A percentile compares a stretch with the other conserved stretches of the same genome.
Conservation (phyloP, 2,888 invertebrate species). For the Drosophila atroscutellata region DNA sequence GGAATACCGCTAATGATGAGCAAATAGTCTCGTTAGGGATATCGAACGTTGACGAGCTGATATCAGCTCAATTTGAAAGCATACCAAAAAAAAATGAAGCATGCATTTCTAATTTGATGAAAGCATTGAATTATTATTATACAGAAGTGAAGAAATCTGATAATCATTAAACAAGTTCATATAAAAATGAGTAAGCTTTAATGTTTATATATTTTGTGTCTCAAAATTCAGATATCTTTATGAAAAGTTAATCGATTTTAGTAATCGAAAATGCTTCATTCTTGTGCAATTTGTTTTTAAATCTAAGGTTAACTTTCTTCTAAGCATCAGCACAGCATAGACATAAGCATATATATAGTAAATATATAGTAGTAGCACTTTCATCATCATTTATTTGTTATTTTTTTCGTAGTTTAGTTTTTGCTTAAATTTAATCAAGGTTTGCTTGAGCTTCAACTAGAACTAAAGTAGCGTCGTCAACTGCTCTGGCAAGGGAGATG, state of each 20-base stretch:
- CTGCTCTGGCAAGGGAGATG: not conserved
- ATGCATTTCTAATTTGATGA: not conserved
- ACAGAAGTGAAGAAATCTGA: not conserved
- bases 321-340: too few species aligned
- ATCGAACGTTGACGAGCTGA: constrained; percentile 36
- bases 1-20: constrained; percentile 55
- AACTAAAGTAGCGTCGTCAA: not conserved
- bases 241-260: not conserved
- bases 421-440: not conserved
- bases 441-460: not conserved
- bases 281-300: too few species aligned
- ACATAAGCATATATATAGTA: not conserved
- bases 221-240: not conserved
- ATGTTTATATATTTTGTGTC: not conserved
- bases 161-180: not conserved
- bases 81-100: not conserved
- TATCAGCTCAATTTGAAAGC: constrained; percentile 29
- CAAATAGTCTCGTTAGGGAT: constrained; percentile 63
- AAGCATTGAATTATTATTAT: not conserved
- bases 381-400: not conserved
- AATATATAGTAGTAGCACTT: not conserved
- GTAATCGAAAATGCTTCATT: too few species aligned
- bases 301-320: not conserved
- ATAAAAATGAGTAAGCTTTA: not conserved
- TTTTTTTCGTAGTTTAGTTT: not conserved